Conservation (phyloP, 2,888 invertebrate species). For the Xestoiulus laeticollis region DNA sequence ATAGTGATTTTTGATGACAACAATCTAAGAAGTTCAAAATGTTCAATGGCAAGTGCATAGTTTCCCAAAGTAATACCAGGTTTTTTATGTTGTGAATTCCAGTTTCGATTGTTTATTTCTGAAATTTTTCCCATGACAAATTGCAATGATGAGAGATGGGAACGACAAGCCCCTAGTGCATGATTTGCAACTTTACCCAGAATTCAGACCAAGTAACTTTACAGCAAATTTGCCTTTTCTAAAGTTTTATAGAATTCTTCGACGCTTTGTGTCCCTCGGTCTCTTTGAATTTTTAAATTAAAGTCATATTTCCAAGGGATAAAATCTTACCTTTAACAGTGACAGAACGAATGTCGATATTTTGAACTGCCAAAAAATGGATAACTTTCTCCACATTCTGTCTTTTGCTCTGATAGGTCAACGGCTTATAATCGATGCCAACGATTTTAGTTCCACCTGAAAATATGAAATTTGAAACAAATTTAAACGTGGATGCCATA, state of each 20-base stretch:
- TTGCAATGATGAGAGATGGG: neutral
- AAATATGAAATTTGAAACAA: neutral
- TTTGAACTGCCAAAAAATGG: conserved; percentile 64
- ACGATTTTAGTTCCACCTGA: conserved; percentile 63
- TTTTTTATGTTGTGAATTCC: neutral
- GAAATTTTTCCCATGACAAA: conserved; percentile 3
- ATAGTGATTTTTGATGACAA: no score
- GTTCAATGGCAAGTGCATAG: neutral
- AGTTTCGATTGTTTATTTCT: neutral
- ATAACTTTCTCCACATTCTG: conserved; percentile 65
- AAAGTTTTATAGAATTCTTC: neutral
- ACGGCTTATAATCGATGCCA: conserved; percentile 62
- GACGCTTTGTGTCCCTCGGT: neutral
- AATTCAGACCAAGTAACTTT: neutral
- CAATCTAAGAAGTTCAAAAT: neutral
- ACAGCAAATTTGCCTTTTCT: neutral
- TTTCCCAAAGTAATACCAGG: neutral
- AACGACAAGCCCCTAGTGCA: conserved; percentile 17
- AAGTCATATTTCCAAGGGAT: neutral
- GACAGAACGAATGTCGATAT: conserved; percentile 65
- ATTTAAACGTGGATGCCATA: no score
- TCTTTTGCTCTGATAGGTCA: conserved; percentile 62
- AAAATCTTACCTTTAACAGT: conserved; percentile 56
- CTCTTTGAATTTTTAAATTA: neutral
- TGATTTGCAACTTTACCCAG: neutral